A percentile compares a stretch with the other conserved stretches of the same genome.
Evolutionary conservation across 2,113 vertebrate species (phyloP).

Genomic region (Myotis davidii): DNA sequence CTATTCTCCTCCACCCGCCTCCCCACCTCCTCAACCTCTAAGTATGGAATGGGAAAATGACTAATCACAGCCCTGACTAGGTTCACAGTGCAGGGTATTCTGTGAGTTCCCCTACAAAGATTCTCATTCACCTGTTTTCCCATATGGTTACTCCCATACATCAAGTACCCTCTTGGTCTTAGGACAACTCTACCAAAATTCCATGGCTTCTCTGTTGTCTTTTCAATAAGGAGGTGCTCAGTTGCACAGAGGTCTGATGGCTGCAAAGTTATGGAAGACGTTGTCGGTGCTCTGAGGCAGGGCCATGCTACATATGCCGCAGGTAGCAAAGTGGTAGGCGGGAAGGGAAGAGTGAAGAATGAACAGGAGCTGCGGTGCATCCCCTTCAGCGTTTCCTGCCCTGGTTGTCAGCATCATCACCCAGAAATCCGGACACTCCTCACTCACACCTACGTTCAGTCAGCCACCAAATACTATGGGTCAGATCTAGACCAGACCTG

Average conservation of each 20-base stretch:
- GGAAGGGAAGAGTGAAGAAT: background rate
- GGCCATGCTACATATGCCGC: no score
- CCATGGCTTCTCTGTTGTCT: background rate
- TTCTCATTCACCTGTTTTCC: background rate
- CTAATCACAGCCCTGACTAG: background rate
- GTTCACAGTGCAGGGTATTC: background rate
- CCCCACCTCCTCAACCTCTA: background rate
- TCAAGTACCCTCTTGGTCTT: background rate
- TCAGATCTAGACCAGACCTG: background rate
- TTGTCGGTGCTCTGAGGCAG: background rate
- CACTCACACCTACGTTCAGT: background rate
- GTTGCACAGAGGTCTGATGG: background rate
- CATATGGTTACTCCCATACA: background rate
- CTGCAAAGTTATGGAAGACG: background rate
- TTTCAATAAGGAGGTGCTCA: background rate
- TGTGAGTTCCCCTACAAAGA: background rate
- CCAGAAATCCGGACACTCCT: background rate
- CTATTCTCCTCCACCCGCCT: background rate
- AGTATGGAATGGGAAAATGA: background rate
- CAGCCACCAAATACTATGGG: background rate
- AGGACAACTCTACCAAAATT: background rate
- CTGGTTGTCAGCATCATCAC: background rate
- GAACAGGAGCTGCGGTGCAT: background rate
- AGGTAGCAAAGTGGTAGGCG: background rate
- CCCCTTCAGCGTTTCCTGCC: background rate